Evolutionary conservation across 1,140 invertebrate genomes (phyloP).

Genomic region (Bombus confusus): DNA sequence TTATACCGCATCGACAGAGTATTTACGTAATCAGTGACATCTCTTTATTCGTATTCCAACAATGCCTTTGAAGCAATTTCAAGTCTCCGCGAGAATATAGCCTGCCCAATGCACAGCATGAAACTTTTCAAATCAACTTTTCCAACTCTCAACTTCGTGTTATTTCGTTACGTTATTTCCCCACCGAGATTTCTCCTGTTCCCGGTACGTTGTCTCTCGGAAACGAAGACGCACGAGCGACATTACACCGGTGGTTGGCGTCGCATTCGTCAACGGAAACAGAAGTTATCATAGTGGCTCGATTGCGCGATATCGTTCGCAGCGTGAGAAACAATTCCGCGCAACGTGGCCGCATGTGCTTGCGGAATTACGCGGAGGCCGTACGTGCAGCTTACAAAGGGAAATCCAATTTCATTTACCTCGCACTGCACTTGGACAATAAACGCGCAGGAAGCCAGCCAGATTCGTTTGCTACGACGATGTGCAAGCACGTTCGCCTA

Average conservation of each 20-base stretch:
- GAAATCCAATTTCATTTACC: slow-evolving; percentile 60
- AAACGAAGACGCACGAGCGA: slow-evolving; percentile 12
- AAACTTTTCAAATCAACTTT: slow-evolving; percentile 32
- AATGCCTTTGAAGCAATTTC: not conserved
- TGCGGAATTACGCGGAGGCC: slow-evolving; percentile 44
- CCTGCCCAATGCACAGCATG: not conserved
- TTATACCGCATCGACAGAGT: no score
- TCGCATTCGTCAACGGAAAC: not conserved
- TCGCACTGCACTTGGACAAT: slow-evolving; percentile 36
- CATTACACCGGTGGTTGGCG: not conserved
- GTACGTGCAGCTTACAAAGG: slow-evolving; percentile 45
- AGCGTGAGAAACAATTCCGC: slow-evolving; percentile 23
- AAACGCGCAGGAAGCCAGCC: slow-evolving; percentile 36
- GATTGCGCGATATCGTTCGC: slow-evolving; percentile 34
- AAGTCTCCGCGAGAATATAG: no score
- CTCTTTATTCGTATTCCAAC: not conserved
- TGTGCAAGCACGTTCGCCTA: no score
- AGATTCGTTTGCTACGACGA: slow-evolving; percentile 19
- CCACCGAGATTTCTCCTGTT: not conserved
- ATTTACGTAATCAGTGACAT: not conserved
- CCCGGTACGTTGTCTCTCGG: not conserved
- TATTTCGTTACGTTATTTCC: not conserved
- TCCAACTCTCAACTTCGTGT: no score
- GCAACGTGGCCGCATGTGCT: not conserved
- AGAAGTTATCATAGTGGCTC: slow-evolving; percentile 42